Evolutionary conservation across 2,888 invertebrate genomes (phyloP).

Genomic region (Heliconius erato): DNA sequence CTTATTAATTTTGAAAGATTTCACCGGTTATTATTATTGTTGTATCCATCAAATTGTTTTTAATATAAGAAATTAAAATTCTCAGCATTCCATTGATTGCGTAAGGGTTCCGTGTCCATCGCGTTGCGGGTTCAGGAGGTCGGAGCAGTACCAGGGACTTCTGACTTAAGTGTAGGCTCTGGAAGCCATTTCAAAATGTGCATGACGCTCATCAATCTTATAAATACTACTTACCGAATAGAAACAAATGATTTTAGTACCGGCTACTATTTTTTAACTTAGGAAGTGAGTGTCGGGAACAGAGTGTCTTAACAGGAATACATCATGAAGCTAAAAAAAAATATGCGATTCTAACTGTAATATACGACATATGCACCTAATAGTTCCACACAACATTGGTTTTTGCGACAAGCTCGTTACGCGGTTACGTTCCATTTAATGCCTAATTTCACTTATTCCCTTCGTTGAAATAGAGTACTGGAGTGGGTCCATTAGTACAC

Average conservation of each 20-base stretch:
- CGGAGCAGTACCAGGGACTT: too few relatives aligned
- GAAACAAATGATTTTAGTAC: too few relatives aligned
- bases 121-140: too few relatives aligned
- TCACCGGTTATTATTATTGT: slow-evolving; percentile 18
- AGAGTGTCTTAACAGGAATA: too few relatives aligned
- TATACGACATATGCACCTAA: not conserved
- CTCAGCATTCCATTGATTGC: not conserved
- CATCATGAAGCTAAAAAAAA: too few relatives aligned
- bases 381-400: not conserved
- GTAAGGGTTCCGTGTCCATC: too few relatives aligned
- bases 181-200: too few relatives aligned
- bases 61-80: not conserved
- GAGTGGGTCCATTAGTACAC: not conserved
- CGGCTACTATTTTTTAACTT: too few relatives aligned
- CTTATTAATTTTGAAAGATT: slow-evolving; percentile 52
- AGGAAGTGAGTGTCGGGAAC: too few relatives aligned
- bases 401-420: not conserved
- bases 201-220: too few relatives aligned
- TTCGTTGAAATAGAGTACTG: not conserved
- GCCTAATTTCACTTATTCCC: not conserved
- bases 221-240: too few relatives aligned
- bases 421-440: not conserved
- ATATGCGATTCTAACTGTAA: not conserved
- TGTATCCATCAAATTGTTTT: not conserved
- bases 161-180: too few relatives aligned